Evolutionary conservation across 1,140 invertebrate genomes (phyloP).

Genomic region (Meloidogyne chitwoodi): DNA sequence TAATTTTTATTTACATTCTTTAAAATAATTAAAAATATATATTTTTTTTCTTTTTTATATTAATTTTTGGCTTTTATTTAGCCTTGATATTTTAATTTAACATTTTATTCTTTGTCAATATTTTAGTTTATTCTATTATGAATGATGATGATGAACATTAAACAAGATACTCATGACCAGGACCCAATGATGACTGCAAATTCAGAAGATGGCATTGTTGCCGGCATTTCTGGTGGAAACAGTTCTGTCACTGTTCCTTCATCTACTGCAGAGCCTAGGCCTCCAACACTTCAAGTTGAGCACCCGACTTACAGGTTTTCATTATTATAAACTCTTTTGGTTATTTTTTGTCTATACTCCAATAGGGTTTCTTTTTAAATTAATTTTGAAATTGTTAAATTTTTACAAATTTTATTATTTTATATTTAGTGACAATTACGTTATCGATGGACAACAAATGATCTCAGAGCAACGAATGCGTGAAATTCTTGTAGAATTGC

Average conservation of each 20-base stretch:
- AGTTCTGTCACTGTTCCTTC: not conserved
- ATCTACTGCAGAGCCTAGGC: slow-evolving; percentile 7
- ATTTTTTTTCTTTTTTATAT: not conserved
- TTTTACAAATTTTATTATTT: too few relatives aligned
- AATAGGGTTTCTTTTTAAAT: too few relatives aligned
- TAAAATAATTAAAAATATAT: not conserved
- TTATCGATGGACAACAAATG: slow-evolving; percentile 16
- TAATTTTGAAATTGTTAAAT: too few relatives aligned
- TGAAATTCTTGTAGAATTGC: slow-evolving; percentile 53
- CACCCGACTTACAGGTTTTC: slow-evolving; percentile 8
- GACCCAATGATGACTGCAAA: slow-evolving; percentile 8
- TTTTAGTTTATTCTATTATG: not conserved
- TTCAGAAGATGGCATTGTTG: slow-evolving; percentile 6
- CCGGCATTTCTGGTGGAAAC: slow-evolving; percentile 2
- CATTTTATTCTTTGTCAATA: not conserved
- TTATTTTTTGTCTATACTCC: too few relatives aligned
- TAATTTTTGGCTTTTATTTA: not conserved
- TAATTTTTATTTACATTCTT: not conserved
- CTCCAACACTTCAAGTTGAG: slow-evolving; percentile 17
- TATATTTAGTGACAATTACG: slow-evolving; percentile 10
- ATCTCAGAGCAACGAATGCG: slow-evolving; percentile 40
- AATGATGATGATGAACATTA: slow-evolving; percentile 6
- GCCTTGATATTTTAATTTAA: not conserved
- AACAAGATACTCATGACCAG: slow-evolving; percentile 12
- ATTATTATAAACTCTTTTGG: too few relatives aligned